These are phyloP conservation scores for Drosophila paulistorum DNA, from an alignment of 1,140 invertebrate genomes.

Conservation along the genomic window DNA sequence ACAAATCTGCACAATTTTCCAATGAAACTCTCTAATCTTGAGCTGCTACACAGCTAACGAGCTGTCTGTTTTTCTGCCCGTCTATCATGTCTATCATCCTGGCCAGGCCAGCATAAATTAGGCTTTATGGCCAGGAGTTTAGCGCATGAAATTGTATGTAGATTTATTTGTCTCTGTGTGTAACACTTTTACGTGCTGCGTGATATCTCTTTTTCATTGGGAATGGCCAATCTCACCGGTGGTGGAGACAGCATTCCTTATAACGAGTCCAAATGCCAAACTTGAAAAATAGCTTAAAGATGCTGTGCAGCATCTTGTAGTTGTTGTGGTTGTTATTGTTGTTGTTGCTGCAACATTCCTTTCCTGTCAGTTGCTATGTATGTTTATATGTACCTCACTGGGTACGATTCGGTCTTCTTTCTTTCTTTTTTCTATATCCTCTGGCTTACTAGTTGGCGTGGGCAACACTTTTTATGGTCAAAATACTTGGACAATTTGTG, in stretches of 20 bases:
- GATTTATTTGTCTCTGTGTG: slow-evolving; percentile 74
- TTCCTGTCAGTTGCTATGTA: slow-evolving; percentile 21
- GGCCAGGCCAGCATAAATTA: slow-evolving; percentile 40
- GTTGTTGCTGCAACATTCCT: slow-evolving; percentile 45
- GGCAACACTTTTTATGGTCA: slow-evolving; percentile 39
- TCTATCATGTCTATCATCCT: slow-evolving; percentile 38
- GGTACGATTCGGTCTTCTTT: slow-evolving; percentile 26
- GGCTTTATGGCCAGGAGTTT: slow-evolving; percentile 37
- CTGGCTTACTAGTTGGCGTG: background rate
- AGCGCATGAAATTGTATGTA: slow-evolving; percentile 66
- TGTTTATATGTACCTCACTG: background rate
- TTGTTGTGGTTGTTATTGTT: slow-evolving; percentile 1
- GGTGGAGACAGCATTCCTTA: slow-evolving; percentile 61
- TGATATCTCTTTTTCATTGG: slow-evolving; percentile 62
- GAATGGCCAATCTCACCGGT: slow-evolving; percentile 19
- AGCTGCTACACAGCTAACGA: slow-evolving; percentile 45
- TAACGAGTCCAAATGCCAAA: slow-evolving; percentile 50
- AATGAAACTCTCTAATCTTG: background rate
- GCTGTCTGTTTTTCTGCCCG: slow-evolving; percentile 5
- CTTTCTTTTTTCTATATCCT: slow-evolving; percentile 25
- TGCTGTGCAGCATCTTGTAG: slow-evolving; percentile 27
- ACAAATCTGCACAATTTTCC: slow-evolving; percentile 47
- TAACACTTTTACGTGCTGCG: slow-evolving; percentile 59
- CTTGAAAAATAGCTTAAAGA: slow-evolving; percentile 61
- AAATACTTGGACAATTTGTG: slow-evolving; percentile 40